Evolutionary conservation across 1,140 invertebrate species (phyloP).

Genomic region (Magallana gigas): DNA sequence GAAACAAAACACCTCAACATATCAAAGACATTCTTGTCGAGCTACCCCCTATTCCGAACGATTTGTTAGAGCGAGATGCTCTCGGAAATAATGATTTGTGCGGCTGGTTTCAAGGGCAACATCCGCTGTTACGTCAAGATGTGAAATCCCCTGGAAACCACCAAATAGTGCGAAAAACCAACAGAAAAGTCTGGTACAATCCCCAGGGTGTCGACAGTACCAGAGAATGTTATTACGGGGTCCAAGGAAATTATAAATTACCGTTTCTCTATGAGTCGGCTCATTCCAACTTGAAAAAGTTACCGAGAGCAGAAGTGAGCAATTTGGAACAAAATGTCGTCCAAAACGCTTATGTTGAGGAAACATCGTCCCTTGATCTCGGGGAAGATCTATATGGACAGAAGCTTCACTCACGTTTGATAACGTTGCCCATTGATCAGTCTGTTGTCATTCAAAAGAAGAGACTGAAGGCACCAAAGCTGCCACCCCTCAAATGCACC

Average conservation of each 20-base stretch:
- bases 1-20: not conserved
- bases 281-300: not conserved
- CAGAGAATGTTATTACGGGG: not conserved
- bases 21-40: conserved; percentile 19
- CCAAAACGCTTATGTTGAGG: not conserved
- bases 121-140: not conserved
- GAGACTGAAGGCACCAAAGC: not conserved
- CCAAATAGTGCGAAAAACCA: not conserved
- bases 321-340: not conserved
- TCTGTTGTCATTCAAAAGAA: not conserved
- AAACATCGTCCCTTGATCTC: not conserved
- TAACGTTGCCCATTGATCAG: not conserved
- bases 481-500: not conserved
- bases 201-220: not conserved
- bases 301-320: not conserved
- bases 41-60: conserved; percentile 1
- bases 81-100: not conserved
- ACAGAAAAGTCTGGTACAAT: conserved; percentile 4
- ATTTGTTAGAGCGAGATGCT: not conserved
- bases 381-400: not conserved
- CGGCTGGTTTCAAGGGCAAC: not conserved
- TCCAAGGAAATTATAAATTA: not conserved
- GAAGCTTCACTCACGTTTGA: not conserved
- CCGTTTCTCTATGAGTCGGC: not conserved
- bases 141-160: not conserved